Conservation (phyloP, 2,888 invertebrate species). For the Stomorhina lunata region DNA sequence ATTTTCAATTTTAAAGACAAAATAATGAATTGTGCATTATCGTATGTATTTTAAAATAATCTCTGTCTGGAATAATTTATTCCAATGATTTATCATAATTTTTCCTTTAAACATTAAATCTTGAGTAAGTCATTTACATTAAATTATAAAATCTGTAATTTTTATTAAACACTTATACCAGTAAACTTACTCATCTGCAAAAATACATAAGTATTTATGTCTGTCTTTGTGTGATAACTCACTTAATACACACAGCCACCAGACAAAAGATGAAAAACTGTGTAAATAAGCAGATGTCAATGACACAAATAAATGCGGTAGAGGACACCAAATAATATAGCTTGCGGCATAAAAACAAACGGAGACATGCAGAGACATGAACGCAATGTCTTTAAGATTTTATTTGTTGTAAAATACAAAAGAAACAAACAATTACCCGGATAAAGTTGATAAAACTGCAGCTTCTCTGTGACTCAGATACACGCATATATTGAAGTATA, state of each 20-base stretch:
- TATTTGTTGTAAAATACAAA: no score
- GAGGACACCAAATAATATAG: conserved; percentile 52
- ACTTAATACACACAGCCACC: background rate
- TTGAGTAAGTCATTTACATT: no score
- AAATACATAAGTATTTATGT: background rate
- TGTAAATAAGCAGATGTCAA: conserved; percentile 57
- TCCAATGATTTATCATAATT: no score
- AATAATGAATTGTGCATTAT: no score
- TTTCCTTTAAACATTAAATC: no score
- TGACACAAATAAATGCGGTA: conserved; percentile 60
- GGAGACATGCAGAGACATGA: background rate
- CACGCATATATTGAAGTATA: background rate
- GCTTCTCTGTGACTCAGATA: conserved; percentile 9
- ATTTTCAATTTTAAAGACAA: background rate
- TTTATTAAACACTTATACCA: no score
- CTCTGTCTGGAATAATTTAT: no score
- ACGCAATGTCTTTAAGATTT: no score
- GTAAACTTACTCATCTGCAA: no score
- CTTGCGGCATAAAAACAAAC: conserved; percentile 26
- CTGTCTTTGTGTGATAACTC: no score
- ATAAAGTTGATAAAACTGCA: conserved; percentile 26
- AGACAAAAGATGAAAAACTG: conserved; percentile 5
- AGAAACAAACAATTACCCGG: conserved; percentile 34
- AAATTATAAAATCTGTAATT: no score
- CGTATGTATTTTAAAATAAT: no score